phyloP scores from a whole-genome alignment of 2,113 vertebrate genomes.

The Ibidorhyncha struthersii region DNA sequence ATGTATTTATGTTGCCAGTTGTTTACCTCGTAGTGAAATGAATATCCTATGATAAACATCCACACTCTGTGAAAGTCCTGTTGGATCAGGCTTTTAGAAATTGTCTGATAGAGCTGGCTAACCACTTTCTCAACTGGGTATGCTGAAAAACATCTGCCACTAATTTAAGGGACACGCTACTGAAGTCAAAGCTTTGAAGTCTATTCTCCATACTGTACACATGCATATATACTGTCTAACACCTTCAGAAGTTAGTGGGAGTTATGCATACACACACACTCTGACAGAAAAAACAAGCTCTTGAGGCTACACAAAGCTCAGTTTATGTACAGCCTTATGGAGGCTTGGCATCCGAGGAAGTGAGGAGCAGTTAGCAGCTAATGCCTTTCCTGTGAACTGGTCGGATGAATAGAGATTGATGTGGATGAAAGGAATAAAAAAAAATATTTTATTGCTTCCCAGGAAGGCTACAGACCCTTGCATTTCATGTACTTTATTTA shows the following conservation, averaged over 20 bases:
- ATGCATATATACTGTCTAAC: background rate
- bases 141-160: slow-evolving; percentile 17
- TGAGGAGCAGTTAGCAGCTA: slow-evolving; percentile 51
- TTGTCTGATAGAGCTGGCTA: background rate
- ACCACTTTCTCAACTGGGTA: background rate
- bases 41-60: background rate
- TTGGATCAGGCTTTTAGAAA: background rate
- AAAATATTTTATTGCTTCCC: background rate
- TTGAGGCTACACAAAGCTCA: slow-evolving; percentile 42
- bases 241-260: slow-evolving; percentile 50
- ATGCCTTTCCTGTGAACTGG: slow-evolving; percentile 50
- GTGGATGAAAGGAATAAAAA: slow-evolving; percentile 42
- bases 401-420: slow-evolving; percentile 7
- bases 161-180: background rate
- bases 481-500: slow-evolving; percentile 1
- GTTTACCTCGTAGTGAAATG: background rate
- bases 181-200: slow-evolving; percentile 25
- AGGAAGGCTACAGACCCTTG: background rate
- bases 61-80: background rate
- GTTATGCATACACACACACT: slow-evolving; percentile 25
- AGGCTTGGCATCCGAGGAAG: slow-evolving; percentile 23
- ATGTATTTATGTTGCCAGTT: background rate
- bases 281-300: slow-evolving; percentile 33
- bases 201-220: background rate
- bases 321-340: slow-evolving; percentile 10